A percentile compares a stretch with the other conserved stretches of the same genome.
phyloP scores from a whole-genome alignment of 2,113 vertebrate species.

The Hydrolagus affinis region DNA sequence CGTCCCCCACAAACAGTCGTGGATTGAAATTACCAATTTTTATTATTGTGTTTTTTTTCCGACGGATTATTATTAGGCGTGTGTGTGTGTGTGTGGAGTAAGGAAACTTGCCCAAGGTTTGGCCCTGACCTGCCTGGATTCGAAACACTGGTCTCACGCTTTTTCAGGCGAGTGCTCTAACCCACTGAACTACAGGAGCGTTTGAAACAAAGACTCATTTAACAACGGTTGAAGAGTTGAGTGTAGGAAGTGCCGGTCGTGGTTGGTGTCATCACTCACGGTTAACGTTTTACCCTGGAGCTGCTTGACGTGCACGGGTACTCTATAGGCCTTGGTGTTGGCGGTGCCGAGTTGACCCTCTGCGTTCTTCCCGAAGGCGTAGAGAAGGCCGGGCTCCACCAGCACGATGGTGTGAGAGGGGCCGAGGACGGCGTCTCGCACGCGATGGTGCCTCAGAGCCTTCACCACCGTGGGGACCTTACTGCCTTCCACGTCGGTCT shows the following conservation, averaged over 20 bases:
- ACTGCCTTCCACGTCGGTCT: slow-evolving; percentile 24
- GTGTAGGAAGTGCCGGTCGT: background rate
- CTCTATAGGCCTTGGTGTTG: slow-evolving; percentile 16
- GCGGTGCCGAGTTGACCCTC: slow-evolving; percentile 3
- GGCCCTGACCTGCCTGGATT: too few species aligned
- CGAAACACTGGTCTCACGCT: too few species aligned
- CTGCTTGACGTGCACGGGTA: slow-evolving; percentile 13
- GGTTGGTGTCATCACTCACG: background rate
- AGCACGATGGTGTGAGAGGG: slow-evolving; percentile 23
- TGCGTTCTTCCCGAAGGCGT: slow-evolving; percentile 19
- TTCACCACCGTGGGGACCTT: slow-evolving; percentile 14
- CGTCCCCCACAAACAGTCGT: too few species aligned
- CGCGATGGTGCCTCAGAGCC: slow-evolving; percentile 5
- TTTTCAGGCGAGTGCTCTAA: too few species aligned
- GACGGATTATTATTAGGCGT: too few species aligned
- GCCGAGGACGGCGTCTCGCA: slow-evolving; percentile 11
- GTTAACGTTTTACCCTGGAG: background rate
- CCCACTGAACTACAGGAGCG: too few species aligned
- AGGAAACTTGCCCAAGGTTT: too few species aligned
- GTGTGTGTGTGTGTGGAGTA: too few species aligned
- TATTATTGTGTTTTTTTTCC: too few species aligned
- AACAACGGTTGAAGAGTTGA: background rate
- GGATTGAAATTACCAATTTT: too few species aligned
- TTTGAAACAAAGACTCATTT: too few species aligned
- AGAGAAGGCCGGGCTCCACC: background rate